Evolutionary conservation across 2,113 vertebrate genomes (phyloP).

Genomic region (Halichoerus grypus): DNA sequence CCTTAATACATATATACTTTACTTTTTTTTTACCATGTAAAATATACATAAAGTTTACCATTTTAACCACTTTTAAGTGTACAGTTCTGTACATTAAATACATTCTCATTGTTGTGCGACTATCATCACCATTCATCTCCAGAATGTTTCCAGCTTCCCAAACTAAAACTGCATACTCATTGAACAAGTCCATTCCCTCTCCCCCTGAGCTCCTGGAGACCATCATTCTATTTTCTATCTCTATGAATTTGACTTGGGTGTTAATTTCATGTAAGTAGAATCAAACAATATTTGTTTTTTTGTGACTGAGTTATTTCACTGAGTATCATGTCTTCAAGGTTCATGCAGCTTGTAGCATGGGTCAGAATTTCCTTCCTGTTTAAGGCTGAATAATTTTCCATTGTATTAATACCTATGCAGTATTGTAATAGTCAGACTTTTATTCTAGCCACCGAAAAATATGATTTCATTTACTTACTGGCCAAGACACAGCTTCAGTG

Average conservation of each 20-base stretch:
- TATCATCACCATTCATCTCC: neutral
- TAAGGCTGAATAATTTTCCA: neutral
- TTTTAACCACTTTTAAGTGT: neutral
- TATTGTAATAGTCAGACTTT: neutral
- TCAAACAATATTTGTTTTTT: neutral
- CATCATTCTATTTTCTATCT: neutral
- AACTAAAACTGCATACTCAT: neutral
- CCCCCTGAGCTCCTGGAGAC: neutral
- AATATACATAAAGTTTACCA: neutral
- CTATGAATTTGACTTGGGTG: neutral
- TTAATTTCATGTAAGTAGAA: neutral
- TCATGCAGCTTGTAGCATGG: neutral
- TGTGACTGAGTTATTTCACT: neutral
- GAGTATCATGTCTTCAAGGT: neutral
- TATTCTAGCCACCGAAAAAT: neutral
- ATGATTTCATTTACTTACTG: slow-evolving; percentile 8
- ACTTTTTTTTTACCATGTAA: slow-evolving; percentile 2
- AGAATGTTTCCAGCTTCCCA: neutral
- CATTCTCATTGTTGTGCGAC: neutral
- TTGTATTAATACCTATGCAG: neutral
- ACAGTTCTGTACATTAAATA: neutral
- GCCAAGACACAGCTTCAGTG: neutral
- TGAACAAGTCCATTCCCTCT: neutral
- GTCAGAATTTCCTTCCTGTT: neutral
- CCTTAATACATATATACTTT: neutral